Evolutionary conservation across 2,888 invertebrate genomes (phyloP), one percentile per base, ranked within the genome.

Genomic region (Drosophila rubida): DNA sequence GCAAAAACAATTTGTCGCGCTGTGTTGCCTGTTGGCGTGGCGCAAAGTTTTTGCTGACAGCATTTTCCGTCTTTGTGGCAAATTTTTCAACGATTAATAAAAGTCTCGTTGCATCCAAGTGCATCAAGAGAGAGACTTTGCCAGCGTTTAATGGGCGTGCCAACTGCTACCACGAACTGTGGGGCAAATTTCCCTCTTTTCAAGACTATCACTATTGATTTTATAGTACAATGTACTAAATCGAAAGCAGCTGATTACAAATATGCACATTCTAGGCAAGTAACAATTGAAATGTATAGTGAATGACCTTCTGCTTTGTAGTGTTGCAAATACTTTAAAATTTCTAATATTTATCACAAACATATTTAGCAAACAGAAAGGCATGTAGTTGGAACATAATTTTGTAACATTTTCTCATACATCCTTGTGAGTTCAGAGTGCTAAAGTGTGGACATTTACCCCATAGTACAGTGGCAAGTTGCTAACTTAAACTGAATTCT

Each of bases 1-100:
- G 75, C 78, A 78, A 87, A 87, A 89, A 87, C 86, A 89, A 89
- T 86, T 89, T 86, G 88, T 89, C 89, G 89, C 53, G 66, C 50
- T 74, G 67, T 59, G 25, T 41, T 53, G 69, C 46, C 51, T 66
- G 30, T 51, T 53, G 51, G 67, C 67, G 68, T 50, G 57, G 55
- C 61, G 49, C 57, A 68, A 81, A 87, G 60, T 87, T 87, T 67
- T 53, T 51, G 69, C 63, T 75, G 77, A 76, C 80, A 83, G 76
- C 70, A 58, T 63, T 86, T 78, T 71, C 67, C 78, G 72, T 76
- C 68, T 83, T 82, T 69, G 79, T 69, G 75, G 85, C 73, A 77
- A 76, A 77, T 80, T 88, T 87, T 71, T 59, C 69, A 71, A 80
- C 86, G 88, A 87, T 86, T 86, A 89, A 89, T 86, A 89, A 89